phyloP scores from a whole-genome alignment of 1,140 invertebrate species.

The Cecropterus lyciades region DNA sequence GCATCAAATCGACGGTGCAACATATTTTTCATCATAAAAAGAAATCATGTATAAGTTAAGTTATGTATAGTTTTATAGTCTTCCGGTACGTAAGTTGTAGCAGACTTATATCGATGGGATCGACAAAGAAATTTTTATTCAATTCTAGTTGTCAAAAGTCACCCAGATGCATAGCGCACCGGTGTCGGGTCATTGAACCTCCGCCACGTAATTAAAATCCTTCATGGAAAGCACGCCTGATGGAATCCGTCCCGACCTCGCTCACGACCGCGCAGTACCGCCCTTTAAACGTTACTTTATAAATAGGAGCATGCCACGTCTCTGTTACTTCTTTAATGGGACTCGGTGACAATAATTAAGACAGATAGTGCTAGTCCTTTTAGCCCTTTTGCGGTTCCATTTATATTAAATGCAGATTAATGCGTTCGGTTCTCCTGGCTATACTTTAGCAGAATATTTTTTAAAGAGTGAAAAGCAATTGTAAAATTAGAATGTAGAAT shows the following conservation, averaged over 20 bases:
- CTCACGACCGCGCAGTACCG: slow-evolving; percentile 63
- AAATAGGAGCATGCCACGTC: slow-evolving; percentile 63
- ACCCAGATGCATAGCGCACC: slow-evolving; percentile 49
- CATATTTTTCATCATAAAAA: no score
- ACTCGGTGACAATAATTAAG: slow-evolving; percentile 36
- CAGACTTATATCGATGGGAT: background rate
- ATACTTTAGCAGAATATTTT: no score
- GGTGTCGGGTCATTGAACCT: slow-evolving; percentile 62
- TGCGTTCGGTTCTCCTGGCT: no score
- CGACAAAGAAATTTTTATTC: background rate
- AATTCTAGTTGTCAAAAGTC: slow-evolving; percentile 57
- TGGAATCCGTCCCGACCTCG: slow-evolving; percentile 75
- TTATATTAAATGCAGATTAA: background rate
- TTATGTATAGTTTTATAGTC: no score
- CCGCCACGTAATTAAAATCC: slow-evolving; percentile 80
- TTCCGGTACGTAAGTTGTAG: no score
- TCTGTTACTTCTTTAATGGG: slow-evolving; percentile 39
- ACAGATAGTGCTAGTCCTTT: slow-evolving; percentile 21
- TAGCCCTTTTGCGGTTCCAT: slow-evolving; percentile 6
- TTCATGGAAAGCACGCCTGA: slow-evolving; percentile 78
- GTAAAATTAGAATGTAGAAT: no score
- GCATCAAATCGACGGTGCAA: no score
- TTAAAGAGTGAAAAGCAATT: no score
- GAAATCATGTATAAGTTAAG: no score
- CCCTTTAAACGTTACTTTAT: slow-evolving; percentile 72